phyloP scores from a whole-genome alignment of 1,140 invertebrate species.

The Anthonomus grandis region DNA sequence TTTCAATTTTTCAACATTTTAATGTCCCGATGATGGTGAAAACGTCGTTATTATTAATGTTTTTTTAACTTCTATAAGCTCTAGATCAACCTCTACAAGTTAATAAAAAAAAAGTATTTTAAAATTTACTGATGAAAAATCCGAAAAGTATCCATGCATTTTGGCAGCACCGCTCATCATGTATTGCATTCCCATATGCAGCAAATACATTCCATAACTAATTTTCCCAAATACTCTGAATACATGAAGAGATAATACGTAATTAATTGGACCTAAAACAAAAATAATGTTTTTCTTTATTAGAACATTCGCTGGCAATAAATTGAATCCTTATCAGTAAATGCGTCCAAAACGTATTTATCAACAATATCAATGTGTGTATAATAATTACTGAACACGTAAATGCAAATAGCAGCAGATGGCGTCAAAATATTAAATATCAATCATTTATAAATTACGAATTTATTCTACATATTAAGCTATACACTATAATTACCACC shows the following conservation, averaged over 20 bases:
- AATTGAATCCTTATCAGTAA: no score
- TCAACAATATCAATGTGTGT: no score
- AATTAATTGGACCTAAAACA: constrained; percentile 32
- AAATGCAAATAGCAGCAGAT: no score
- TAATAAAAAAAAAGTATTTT: not conserved
- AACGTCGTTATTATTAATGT: not conserved
- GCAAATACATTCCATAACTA: constrained; percentile 34
- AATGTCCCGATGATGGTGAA: not conserved
- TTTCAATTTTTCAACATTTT: not conserved
- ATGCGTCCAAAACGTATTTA: no score
- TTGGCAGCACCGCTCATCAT: constrained; percentile 35
- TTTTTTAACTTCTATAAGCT: no score
- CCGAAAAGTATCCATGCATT: constrained; percentile 34
- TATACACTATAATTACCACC: constrained; percentile 26
- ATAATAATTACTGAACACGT: no score
- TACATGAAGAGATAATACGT: constrained; percentile 27
- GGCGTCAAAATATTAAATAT: no score
- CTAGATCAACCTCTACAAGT: not conserved
- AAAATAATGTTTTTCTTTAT: no score
- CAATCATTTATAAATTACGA: not conserved
- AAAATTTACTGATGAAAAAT: constrained; percentile 30
- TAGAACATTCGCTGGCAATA: no score
- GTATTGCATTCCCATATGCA: constrained; percentile 35
- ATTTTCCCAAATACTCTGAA: constrained; percentile 32
- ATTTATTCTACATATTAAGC: not conserved